phyloP scores from a whole-genome alignment of 2,797 vertebrate species.

The Periophthalmus magnuspinnatus region DNA sequence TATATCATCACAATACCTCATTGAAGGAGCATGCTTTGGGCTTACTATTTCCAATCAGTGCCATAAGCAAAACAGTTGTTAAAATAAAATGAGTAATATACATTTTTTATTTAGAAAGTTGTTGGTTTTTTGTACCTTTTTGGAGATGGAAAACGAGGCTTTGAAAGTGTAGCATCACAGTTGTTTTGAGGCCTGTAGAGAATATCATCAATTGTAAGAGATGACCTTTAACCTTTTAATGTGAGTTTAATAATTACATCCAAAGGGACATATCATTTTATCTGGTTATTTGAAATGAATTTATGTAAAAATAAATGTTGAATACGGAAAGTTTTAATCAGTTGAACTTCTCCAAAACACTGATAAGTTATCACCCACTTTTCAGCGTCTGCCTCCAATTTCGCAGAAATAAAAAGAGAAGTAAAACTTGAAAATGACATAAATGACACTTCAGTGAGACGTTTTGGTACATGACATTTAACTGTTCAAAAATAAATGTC shows the following conservation, averaged over 20 bases:
- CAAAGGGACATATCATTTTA: not conserved
- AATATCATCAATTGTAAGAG: not conserved
- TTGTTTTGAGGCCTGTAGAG: constrained; percentile 37
- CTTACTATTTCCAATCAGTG: constrained; percentile 30
- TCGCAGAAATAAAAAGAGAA: constrained; percentile 36
- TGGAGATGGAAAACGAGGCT: constrained; percentile 59
- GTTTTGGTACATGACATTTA: not conserved
- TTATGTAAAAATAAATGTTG: not conserved
- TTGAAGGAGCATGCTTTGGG: constrained; percentile 30
- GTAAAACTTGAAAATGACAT: constrained; percentile 38
- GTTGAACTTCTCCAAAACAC: not conserved
- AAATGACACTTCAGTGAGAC: not conserved
- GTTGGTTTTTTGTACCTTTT: constrained; percentile 44
- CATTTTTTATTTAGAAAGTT: not conserved
- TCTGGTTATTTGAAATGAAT: not conserved
- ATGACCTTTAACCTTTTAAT: not conserved
- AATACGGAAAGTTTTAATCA: not conserved
- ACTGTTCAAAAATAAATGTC: not conserved
- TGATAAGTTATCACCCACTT: constrained; percentile 15
- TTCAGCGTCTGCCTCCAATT: constrained; percentile 38
- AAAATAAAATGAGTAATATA: not conserved
- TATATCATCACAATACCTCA: constrained; percentile 42
- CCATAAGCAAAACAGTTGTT: not conserved
- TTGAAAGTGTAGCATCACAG: constrained; percentile 18
- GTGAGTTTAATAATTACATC: not conserved